These are phyloP conservation scores for Myotis lucifugus DNA, from an alignment of 2,113 vertebrate species.

Conservation along the genomic window DNA sequence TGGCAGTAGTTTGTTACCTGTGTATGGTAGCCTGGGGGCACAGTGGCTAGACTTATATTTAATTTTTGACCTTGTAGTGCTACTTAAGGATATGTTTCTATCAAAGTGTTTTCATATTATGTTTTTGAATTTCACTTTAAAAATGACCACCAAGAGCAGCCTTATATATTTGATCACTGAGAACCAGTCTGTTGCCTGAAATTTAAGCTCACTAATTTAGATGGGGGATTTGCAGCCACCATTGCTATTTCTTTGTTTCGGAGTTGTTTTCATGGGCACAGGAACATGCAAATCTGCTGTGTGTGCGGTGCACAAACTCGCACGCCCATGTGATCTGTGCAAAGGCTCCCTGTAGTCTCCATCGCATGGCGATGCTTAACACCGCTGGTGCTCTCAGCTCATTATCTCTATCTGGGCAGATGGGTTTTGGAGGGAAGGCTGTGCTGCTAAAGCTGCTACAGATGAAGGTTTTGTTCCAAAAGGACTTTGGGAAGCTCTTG, in stretches of 20 bases:
- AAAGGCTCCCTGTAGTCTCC: constrained; percentile 70
- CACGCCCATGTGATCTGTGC: constrained; percentile 2
- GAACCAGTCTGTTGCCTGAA: constrained; percentile 53
- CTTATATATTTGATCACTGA: background rate
- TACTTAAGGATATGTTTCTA: constrained; percentile 71
- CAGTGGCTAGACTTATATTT: constrained; percentile 69
- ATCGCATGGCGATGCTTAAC: constrained; percentile 16
- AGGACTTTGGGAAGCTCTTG: background rate
- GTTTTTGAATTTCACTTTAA: constrained; percentile 66
- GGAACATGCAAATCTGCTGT: constrained; percentile 58
- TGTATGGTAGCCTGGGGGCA: constrained; percentile 65
- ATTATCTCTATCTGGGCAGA: background rate
- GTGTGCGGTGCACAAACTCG: background rate
- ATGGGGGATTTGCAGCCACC: constrained; percentile 27
- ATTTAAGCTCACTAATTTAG: constrained; percentile 36
- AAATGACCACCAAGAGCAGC: constrained; percentile 51
- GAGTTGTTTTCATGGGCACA: constrained; percentile 63
- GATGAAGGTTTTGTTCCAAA: constrained; percentile 72
- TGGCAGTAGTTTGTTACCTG: constrained; percentile 57
- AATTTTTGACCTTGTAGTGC: constrained; percentile 73
- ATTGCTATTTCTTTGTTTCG: constrained; percentile 65
- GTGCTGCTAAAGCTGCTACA: background rate
- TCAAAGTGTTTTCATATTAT: constrained; percentile 62
- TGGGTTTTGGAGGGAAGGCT: constrained; percentile 7
- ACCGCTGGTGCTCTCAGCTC: background rate